Conservation (phyloP, 1,140 invertebrate species). For the Papilio machaon region DNA sequence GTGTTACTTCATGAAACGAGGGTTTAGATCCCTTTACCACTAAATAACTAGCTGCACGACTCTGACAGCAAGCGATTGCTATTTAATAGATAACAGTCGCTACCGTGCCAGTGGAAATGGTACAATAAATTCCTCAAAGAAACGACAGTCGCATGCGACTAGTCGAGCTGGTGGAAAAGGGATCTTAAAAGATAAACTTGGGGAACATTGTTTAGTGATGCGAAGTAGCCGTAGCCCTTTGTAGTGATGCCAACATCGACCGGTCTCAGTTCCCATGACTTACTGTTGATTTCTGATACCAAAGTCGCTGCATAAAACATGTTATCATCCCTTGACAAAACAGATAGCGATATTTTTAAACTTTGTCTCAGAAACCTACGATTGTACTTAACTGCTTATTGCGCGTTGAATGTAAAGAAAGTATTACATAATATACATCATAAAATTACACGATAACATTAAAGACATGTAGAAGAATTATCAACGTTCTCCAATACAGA, state of each 20-base stretch:
- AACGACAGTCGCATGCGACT: not conserved
- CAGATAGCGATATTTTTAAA: no score
- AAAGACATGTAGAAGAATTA: not conserved
- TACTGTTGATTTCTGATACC: no score
- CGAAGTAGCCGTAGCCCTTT: slow-evolving; percentile 18
- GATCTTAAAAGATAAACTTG: not conserved
- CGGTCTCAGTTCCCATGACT: not conserved
- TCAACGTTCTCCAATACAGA: not conserved
- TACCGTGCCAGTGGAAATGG: not conserved
- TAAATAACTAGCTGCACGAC: no score
- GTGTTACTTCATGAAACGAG: slow-evolving; percentile 18
- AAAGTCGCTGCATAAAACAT: no score
- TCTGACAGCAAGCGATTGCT: no score
- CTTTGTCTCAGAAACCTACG: no score
- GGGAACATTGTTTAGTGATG: not conserved
- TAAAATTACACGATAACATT: not conserved
- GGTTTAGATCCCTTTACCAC: not conserved
- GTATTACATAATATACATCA: not conserved
- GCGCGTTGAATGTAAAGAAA: not conserved
- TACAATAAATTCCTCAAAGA: not conserved
- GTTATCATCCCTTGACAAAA: no score
- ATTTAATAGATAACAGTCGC: no score
- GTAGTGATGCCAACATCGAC: not conserved
- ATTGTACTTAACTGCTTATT: not conserved
- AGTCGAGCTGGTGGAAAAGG: not conserved